A percentile compares a stretch with the other conserved stretches of the same genome.
Conservation (phyloP, 2,888 invertebrate genomes). For the Watsonalla binaria region DNA sequence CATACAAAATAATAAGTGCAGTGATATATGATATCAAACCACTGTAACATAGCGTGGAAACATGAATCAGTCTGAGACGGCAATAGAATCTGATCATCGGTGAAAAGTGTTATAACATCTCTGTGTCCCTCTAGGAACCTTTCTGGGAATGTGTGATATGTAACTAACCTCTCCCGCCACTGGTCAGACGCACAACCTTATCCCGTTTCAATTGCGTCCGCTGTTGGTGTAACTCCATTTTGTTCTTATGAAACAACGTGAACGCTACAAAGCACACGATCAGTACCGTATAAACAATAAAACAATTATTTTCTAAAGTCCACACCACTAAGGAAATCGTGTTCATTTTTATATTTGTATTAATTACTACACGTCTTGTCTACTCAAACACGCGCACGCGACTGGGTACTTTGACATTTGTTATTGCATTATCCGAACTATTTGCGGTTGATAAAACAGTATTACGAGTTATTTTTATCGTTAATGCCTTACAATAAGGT, state of each 20-base stretch:
- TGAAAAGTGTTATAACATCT: too few species aligned
- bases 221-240: conserved; percentile 46
- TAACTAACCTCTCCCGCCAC: conserved; percentile 47
- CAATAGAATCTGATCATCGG: too few species aligned
- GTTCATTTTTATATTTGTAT: conserved; percentile 46
- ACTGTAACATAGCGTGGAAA: too few species aligned
- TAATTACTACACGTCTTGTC: not conserved
- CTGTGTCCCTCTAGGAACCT: too few species aligned
- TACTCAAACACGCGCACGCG: not conserved
- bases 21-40: too few species aligned
- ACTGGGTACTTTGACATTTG: not conserved
- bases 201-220: conserved; percentile 40
- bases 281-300: conserved; percentile 56
- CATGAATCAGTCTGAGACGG: too few species aligned
- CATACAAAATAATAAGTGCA: too few species aligned
- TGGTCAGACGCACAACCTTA: conserved; percentile 40
- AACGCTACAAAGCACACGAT: conserved; percentile 58
- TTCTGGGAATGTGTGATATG: conserved; percentile 1
- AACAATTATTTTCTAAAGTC: conserved; percentile 68
- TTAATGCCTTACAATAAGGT: conserved; percentile 3
- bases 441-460: not conserved
- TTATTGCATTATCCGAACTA: not conserved
- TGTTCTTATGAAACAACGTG: conserved; percentile 62
- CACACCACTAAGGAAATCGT: conserved; percentile 58
- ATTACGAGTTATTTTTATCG: conserved; percentile 7